A percentile compares a stretch with the other conserved stretches of the same genome.
Evolutionary conservation across 2,113 vertebrate genomes (phyloP).

Genomic region (Pseudopodoces humilis): DNA sequence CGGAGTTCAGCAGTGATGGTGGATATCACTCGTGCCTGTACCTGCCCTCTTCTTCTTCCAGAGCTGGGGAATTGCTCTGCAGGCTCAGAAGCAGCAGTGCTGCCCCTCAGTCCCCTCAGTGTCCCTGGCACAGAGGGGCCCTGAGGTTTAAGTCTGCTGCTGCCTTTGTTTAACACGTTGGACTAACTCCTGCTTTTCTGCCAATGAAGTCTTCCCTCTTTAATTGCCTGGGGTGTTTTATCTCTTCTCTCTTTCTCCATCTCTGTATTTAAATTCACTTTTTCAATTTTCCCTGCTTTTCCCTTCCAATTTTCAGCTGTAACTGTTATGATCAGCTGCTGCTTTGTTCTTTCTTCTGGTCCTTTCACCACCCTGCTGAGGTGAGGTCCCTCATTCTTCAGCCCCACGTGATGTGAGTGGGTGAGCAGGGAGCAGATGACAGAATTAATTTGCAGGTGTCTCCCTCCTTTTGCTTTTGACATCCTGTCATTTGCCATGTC

Average conservation of each 20-base stretch:
- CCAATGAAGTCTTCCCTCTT: not conserved
- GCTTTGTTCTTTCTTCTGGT: conserved; percentile 28
- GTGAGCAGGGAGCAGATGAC: conserved; percentile 17
- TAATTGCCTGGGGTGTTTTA: not conserved
- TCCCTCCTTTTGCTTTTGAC: conserved; percentile 46
- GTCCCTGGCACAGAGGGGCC: not conserved
- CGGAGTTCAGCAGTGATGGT: not conserved
- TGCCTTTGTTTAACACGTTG: not conserved
- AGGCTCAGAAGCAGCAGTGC: not conserved
- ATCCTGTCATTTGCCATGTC: conserved; percentile 34
- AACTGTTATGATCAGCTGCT: conserved; percentile 15
- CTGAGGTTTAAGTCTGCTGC: not conserved
- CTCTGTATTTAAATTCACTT: conserved; percentile 18
- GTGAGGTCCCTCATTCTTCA: conserved; percentile 19
- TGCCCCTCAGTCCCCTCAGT: not conserved
- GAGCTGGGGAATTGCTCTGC: not conserved
- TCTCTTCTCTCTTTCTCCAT: conserved; percentile 8
- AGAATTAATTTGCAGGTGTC: conserved; percentile 56
- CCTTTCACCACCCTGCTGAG: not conserved
- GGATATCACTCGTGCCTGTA: conserved; percentile 9
- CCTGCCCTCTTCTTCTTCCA: conserved; percentile 22
- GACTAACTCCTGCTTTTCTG: not conserved
- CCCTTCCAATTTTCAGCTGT: not conserved
- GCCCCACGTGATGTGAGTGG: not conserved
- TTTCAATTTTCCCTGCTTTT: conserved; percentile 20